A percentile compares a stretch with the other conserved stretches of the same genome.
These are phyloP conservation scores for Acronicta psi DNA, from an alignment of 2,888 invertebrate species.

Conservation along the genomic window DNA sequence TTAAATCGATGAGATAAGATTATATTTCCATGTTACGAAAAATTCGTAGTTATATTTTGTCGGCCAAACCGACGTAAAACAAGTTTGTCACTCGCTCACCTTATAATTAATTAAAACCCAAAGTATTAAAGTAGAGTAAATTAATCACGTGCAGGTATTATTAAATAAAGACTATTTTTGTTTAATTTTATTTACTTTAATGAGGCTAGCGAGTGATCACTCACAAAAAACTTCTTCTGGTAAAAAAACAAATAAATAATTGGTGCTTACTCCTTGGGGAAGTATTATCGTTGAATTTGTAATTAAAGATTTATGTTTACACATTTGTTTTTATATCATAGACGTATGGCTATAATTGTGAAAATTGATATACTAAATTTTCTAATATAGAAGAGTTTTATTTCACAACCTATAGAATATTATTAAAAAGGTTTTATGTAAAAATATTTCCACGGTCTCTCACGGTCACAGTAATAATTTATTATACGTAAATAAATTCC, in stretches of 20 bases:
- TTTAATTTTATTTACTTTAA: conserved; percentile 42
- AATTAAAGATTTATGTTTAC: conserved; percentile 76
- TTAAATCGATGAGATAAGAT: conserved; percentile 23
- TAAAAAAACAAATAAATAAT: conserved; percentile 48
- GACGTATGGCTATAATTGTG: conserved; percentile 78
- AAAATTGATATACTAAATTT: conserved; percentile 86
- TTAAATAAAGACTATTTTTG: conserved; percentile 43
- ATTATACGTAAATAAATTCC: too few species aligned
- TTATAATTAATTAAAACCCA: conserved; percentile 23
- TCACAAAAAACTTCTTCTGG: conserved; percentile 31
- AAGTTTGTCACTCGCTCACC: conserved; percentile 46
- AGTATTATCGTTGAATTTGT: conserved; percentile 80
- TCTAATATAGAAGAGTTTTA: conserved; percentile 78
- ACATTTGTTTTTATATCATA: conserved; percentile 76
- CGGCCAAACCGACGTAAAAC: conserved; percentile 29
- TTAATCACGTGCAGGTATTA: conserved; percentile 46
- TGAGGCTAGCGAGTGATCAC: conserved; percentile 56
- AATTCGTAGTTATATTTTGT: conserved; percentile 34
- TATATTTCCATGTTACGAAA: conserved; percentile 19
- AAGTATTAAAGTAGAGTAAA: conserved; percentile 43
- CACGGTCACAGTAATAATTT: too few species aligned
- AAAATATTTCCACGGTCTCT: too few species aligned
- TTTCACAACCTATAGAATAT: conserved; percentile 54
- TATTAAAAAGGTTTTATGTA: not conserved
- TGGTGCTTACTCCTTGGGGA: conserved; percentile 75